Conservation (phyloP, 1,140 invertebrate species). For the Lepeophtheirus salmonis region DNA sequence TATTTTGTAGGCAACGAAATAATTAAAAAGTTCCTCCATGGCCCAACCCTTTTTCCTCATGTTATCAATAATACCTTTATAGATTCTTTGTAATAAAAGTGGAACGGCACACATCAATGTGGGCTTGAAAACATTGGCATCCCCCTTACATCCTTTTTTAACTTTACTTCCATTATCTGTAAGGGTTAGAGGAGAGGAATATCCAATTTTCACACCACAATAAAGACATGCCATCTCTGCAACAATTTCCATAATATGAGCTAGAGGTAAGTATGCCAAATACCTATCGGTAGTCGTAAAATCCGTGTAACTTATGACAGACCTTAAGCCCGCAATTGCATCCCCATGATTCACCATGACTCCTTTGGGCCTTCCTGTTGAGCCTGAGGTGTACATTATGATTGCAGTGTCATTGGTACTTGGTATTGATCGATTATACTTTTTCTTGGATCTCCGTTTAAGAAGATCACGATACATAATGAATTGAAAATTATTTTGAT, state of each 20-base stretch:
- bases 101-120: slow-evolving; percentile 40
- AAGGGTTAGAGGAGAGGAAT: slow-evolving; percentile 37
- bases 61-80: slow-evolving; percentile 80
- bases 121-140: slow-evolving; percentile 34
- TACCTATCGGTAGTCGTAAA: slow-evolving; percentile 33
- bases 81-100: slow-evolving; percentile 41
- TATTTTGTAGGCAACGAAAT: slow-evolving; percentile 74
- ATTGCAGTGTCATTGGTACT: slow-evolving; percentile 29
- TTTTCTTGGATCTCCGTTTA: background rate
- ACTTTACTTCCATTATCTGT: slow-evolving; percentile 35
- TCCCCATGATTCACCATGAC: slow-evolving; percentile 34
- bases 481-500: background rate
- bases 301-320: slow-evolving; percentile 51
- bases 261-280: slow-evolving; percentile 39
- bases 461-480: background rate
- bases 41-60: slow-evolving; percentile 53
- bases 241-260: slow-evolving; percentile 40
- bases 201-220: slow-evolving; percentile 34
- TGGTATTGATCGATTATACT: background rate
- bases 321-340: slow-evolving; percentile 57
- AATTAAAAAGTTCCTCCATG: slow-evolving; percentile 61
- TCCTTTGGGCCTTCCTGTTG: slow-evolving; percentile 31
- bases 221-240: slow-evolving; percentile 29
- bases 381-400: slow-evolving; percentile 35
- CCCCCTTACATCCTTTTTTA: slow-evolving; percentile 35